phyloP scores from a whole-genome alignment of 30 jellyfish, hydroid and myxozoan genomes.

The Haliclystus octoradiatus region DNA sequence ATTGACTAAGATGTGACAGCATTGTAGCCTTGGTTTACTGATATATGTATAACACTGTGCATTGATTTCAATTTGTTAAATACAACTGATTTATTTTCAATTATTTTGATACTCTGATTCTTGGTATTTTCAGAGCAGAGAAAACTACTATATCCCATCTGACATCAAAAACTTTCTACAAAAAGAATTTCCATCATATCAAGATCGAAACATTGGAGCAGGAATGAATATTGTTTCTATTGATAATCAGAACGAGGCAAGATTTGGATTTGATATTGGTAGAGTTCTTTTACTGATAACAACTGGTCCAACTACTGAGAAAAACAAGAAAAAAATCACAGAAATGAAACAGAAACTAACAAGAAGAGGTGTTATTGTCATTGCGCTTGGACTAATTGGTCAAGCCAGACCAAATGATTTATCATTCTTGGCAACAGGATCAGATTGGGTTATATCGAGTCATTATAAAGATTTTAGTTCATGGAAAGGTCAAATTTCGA shows the following conservation, averaged over 20 bases:
- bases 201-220: not conserved
- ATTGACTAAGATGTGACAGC: too few relatives aligned
- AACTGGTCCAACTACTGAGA: not conserved
- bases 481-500: too few relatives aligned
- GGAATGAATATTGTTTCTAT: not conserved
- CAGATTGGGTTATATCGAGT: not conserved
- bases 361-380: not conserved
- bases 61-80: too few relatives aligned
- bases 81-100: too few relatives aligned
- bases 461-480: too few relatives aligned
- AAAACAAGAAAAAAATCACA: too few relatives aligned
- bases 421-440: not conserved
- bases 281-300: not conserved
- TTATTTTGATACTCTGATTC: too few relatives aligned
- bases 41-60: too few relatives aligned
- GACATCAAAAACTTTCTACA: not conserved
- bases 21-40: too few relatives aligned
- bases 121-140: too few relatives aligned
- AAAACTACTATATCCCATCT: too few relatives aligned
- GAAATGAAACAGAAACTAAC: not conserved
- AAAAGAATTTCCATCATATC: not conserved
- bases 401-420: not conserved
- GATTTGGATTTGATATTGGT: not conserved
- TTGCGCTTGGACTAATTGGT: not conserved
- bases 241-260: not conserved